phyloP scores from a whole-genome alignment of 2,888 invertebrate genomes.

The Sinopyrophorus schimmeli region DNA sequence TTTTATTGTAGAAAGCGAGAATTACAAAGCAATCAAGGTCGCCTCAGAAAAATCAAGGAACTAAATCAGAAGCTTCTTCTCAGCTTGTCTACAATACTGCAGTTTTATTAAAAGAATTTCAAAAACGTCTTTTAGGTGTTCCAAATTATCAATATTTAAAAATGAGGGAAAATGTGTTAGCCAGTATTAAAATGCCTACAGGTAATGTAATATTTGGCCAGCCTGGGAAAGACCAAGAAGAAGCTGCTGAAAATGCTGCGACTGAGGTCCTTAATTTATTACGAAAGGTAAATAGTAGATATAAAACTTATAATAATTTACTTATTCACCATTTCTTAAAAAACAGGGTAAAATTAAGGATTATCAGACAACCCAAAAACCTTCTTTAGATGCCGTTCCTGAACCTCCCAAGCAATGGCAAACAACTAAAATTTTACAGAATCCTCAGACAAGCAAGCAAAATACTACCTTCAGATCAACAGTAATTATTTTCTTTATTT shows the following conservation, averaged over 20 bases:
- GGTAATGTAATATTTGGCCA: slow-evolving; percentile 56
- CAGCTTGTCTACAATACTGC: slow-evolving; percentile 5
- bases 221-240: slow-evolving; percentile 53
- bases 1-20: slow-evolving; percentile 3
- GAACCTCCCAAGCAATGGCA: slow-evolving; percentile 41
- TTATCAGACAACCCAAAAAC: slow-evolving; percentile 24
- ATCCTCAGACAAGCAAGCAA: neutral
- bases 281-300: slow-evolving; percentile 38
- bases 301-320: slow-evolving; percentile 24
- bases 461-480: neutral
- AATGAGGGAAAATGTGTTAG: slow-evolving; percentile 47
- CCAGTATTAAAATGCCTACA: slow-evolving; percentile 57
- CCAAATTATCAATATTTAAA: slow-evolving; percentile 57
- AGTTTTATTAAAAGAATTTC: slow-evolving; percentile 54
- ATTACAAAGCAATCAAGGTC: neutral
- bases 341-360: neutral
- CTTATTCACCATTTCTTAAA: too few species aligned
- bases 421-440: too few species aligned
- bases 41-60: neutral
- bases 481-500: neutral
- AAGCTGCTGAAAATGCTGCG: slow-evolving; percentile 58
- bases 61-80: neutral
- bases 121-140: slow-evolving; percentile 53
- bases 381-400: slow-evolving; percentile 40
- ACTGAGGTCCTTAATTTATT: slow-evolving; percentile 46